Percentiles rank a stretch among this genome's conserved stretches.
Evolutionary conservation across 1,140 invertebrate species (phyloP).

Genomic region (Lethocerus indicus): DNA sequence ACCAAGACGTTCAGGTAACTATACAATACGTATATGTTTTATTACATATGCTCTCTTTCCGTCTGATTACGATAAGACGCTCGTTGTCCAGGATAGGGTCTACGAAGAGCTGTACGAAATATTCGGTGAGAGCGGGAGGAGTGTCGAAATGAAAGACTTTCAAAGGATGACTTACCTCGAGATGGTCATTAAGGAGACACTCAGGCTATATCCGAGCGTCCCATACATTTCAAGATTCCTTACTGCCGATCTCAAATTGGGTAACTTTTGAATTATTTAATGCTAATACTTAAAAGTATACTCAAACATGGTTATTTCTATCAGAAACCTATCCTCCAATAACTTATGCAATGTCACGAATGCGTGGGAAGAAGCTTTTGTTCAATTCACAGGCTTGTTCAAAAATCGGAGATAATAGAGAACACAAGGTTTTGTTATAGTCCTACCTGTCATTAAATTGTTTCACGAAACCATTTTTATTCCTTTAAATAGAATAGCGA

Average conservation of each 20-base stretch:
- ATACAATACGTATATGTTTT: background rate
- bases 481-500: no score
- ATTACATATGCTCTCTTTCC: background rate
- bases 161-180: conserved; percentile 41
- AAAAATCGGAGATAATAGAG: no score
- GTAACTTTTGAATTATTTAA: no score
- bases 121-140: conserved; percentile 27
- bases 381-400: no score
- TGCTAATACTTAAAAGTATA: no score
- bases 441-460: no score
- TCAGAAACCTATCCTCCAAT: no score
- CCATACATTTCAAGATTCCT: conserved; percentile 40
- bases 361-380: no score
- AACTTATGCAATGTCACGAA: no score
- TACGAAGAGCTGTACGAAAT: conserved; percentile 38
- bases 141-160: conserved; percentile 31
- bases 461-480: no score
- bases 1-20: conserved; percentile 31
- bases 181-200: conserved; percentile 38
- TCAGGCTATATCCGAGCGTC: conserved; percentile 44
- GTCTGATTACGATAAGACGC: background rate
- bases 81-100: conserved; percentile 30
- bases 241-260: conserved; percentile 36
- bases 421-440: no score
- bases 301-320: no score